Percentiles rank a stretch among this genome's conserved stretches.
Evolutionary conservation across 92 coral and sea anemone species (phyloP).

Genomic region (Parazoanthus darwini): DNA sequence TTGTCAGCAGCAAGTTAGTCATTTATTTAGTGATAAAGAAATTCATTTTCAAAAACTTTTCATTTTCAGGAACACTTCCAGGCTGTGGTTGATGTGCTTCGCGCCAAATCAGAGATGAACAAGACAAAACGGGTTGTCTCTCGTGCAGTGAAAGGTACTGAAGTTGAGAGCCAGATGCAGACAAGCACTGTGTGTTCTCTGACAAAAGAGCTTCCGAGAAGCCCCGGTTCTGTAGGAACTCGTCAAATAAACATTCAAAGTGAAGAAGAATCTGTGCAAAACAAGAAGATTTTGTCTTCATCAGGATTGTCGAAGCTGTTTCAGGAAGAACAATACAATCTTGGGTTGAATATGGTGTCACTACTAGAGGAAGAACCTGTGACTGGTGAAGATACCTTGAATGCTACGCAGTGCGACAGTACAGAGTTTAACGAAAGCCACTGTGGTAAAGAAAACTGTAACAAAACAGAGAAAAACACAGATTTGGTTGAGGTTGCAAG

Average conservation of each 20-base stretch:
- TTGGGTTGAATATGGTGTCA: constrained; percentile 16
- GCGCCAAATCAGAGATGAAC: constrained; percentile 18
- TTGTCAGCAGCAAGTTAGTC: too few species aligned
- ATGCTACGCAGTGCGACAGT: constrained; percentile 20
- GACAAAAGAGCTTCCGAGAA: background rate
- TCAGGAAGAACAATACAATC: background rate
- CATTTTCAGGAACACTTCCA: background rate
- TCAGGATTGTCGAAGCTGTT: background rate
- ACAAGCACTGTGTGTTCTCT: background rate
- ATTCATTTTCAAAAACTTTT: background rate
- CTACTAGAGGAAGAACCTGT: background rate
- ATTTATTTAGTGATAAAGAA: too few species aligned
- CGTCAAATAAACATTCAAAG: background rate
- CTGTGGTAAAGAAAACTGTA: background rate
- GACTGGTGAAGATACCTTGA: background rate
- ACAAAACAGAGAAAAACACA: background rate
- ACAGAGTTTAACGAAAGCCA: background rate
- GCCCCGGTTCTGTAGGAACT: background rate
- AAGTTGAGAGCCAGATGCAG: background rate
- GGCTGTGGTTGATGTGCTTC: constrained; percentile 21
- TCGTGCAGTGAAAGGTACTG: background rate
- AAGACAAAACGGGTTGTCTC: background rate
- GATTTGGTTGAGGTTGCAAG: background rate
- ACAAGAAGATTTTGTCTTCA: background rate
- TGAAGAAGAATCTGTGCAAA: background rate